Base-by-base conservation (phyloP, 2,888 invertebrate species). In the Nasonia oneida region DNA sequence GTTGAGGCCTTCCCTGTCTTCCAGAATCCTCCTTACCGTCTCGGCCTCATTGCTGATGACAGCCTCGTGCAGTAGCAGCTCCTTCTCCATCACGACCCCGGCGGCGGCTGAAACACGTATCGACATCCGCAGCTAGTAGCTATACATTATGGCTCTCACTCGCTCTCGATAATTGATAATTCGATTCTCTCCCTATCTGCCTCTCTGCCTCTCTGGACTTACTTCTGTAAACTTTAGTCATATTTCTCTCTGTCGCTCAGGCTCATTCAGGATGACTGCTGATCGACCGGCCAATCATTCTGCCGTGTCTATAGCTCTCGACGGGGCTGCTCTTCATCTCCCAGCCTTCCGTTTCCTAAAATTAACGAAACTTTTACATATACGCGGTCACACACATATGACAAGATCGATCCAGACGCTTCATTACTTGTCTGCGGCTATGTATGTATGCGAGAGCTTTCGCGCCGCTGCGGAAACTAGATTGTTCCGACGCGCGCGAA, bases 31-130 rank as follows among this genome's bases (percentile, higher is more conserved):
- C 76, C 95, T 93, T 29, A 96, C 96, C 0, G 95, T 95, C 2
- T 95, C 96, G 0, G 95, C 94, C 90, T 96, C 96, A 91, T 96
- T 96, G 92, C 96, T 96, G 91, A 96, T 96, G 53, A 96, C 96
- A 3, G 96, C 96, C 90, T 96, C 96, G 91, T 96, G 96, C 0
- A 96, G 94, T 2, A 96, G 94, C 71, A 96, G 93, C 91, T 96
- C 96, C 90, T 96, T 96, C 90, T 96, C 95, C 89, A 96, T 95
- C 80, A 92, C 93, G 10, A 71, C 83, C 0, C 78, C 47, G 10
- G 37, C 14, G 33, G 14, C 29, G 33, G 33, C 77, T 70, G 42
- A 50, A 47, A 33, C 5, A 61, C 23, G 57, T n/a, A n/a, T 61
- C 73, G 39, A n/a, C 39, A 39, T 23, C 23, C 42, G 12, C 18